phyloP scores from a whole-genome alignment of 2,797 vertebrate genomes.

The Falco concolor region DNA sequence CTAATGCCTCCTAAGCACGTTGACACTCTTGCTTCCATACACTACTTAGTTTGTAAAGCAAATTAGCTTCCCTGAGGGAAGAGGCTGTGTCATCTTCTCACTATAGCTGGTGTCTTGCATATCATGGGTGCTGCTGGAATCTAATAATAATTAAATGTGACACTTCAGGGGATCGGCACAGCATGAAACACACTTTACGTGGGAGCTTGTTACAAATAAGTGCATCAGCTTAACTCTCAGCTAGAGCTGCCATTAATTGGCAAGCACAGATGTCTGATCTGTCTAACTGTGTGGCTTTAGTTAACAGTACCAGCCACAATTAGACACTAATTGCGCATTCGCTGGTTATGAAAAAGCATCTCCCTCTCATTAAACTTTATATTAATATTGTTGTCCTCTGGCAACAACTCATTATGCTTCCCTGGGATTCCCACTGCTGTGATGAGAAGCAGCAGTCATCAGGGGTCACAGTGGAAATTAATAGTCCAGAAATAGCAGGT shows the following conservation, averaged over 20 bases:
- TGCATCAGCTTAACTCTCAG: conserved; percentile 43
- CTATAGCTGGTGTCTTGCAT: neutral
- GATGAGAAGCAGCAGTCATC: conserved; percentile 11
- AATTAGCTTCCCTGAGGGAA: conserved; percentile 1
- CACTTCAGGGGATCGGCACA: neutral
- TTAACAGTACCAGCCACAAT: conserved; percentile 54
- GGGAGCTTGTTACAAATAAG: conserved; percentile 52
- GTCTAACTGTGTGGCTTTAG: conserved; percentile 38
- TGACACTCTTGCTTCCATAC: neutral
- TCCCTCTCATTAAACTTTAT: conserved; percentile 57
- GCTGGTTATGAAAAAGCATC: conserved; percentile 25
- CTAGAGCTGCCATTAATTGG: conserved; percentile 53
- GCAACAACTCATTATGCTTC: conserved; percentile 4
- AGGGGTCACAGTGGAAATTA: conserved; percentile 40
- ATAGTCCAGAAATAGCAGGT: conserved; percentile 22
- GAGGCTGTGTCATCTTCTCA: neutral
- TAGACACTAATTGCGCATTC: conserved; percentile 39
- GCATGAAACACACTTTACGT: conserved; percentile 4
- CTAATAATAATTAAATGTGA: conserved; percentile 48
- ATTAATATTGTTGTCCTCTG: conserved; percentile 43
- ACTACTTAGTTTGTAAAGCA: conserved; percentile 8
- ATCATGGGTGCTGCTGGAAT: conserved; percentile 58
- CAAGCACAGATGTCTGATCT: conserved; percentile 52
- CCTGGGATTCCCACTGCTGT: conserved; percentile 25
- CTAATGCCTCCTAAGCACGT: neutral